Conservation (phyloP, 2,113 vertebrate species). For the Cebidichthys violaceus region DNA sequence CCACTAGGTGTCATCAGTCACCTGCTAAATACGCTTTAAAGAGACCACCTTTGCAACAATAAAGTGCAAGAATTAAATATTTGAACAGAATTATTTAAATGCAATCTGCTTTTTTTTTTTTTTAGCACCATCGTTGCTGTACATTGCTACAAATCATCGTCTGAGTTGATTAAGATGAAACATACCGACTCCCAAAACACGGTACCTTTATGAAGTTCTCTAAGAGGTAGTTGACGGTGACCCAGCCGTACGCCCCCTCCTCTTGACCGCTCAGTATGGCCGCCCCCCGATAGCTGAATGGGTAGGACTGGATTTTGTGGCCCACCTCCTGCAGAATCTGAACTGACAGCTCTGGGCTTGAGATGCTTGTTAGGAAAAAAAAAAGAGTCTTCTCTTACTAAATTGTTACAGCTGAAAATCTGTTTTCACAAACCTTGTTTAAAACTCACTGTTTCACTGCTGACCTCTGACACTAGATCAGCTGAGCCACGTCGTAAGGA, state of each 20-base stretch:
- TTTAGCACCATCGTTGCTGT: background rate
- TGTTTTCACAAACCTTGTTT: no score
- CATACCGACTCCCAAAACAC: background rate
- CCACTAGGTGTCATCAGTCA: constrained; percentile 50
- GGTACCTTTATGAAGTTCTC: constrained; percentile 90
- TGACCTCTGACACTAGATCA: background rate
- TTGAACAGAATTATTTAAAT: background rate
- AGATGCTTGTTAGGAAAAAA: constrained; percentile 76
- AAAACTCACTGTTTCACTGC: background rate
- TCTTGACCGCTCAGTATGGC: constrained; percentile 85
- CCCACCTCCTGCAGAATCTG: constrained; percentile 83
- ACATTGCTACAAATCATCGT: background rate
- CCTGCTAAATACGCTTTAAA: background rate
- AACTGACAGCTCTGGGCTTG: constrained; percentile 67
- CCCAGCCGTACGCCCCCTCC: constrained; percentile 90
- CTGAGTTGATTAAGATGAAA: background rate
- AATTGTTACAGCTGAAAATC: background rate
- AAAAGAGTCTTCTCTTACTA: background rate
- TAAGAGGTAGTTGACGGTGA: constrained; percentile 91
- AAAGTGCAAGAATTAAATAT: background rate
- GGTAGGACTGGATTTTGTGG: constrained; percentile 84
- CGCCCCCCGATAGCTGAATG: constrained; percentile 84
- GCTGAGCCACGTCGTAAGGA: background rate
- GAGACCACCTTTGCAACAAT: background rate
- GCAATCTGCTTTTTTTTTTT: background rate